These are phyloP conservation scores for Caradrina kadenii DNA, from an alignment of 2,888 invertebrate species.

Conservation along the genomic window DNA sequence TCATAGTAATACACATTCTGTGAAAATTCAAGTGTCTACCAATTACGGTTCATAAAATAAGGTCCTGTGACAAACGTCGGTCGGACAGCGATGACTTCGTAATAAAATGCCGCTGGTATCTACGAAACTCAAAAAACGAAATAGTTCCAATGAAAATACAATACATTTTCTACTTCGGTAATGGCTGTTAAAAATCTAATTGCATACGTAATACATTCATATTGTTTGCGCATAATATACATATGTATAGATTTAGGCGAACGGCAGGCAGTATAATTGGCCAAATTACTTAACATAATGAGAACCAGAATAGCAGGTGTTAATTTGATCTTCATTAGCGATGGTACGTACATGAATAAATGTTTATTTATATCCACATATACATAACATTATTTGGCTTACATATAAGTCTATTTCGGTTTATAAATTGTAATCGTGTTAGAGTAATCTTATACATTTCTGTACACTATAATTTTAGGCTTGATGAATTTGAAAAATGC, in stretches of 20 bases:
- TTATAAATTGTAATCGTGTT: background rate
- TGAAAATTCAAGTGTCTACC: too few relatives aligned
- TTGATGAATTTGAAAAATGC: background rate
- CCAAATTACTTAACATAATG: slow-evolving; percentile 48
- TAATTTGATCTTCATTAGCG: slow-evolving; percentile 44
- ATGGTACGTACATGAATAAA: background rate
- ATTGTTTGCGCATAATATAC: background rate
- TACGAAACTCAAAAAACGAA: too few relatives aligned
- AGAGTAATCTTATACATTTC: background rate
- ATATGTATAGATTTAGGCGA: background rate
- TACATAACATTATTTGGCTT: background rate
- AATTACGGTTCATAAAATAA: too few relatives aligned
- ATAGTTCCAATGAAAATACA: background rate
- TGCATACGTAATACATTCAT: background rate
- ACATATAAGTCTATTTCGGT: background rate
- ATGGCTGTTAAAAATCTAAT: slow-evolving; percentile 1
- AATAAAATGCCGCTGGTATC: too few relatives aligned
- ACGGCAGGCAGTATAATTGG: slow-evolving; percentile 25
- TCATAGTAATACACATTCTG: too few relatives aligned
- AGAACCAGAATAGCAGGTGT: slow-evolving; percentile 22
- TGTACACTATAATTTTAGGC: background rate
- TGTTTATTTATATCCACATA: background rate
- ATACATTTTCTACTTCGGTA: background rate
- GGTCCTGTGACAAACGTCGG: too few relatives aligned
- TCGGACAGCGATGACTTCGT: too few relatives aligned